Base-by-base conservation (phyloP, 2,113 vertebrate species). In the Phrynocephalus versicolor region DNA sequence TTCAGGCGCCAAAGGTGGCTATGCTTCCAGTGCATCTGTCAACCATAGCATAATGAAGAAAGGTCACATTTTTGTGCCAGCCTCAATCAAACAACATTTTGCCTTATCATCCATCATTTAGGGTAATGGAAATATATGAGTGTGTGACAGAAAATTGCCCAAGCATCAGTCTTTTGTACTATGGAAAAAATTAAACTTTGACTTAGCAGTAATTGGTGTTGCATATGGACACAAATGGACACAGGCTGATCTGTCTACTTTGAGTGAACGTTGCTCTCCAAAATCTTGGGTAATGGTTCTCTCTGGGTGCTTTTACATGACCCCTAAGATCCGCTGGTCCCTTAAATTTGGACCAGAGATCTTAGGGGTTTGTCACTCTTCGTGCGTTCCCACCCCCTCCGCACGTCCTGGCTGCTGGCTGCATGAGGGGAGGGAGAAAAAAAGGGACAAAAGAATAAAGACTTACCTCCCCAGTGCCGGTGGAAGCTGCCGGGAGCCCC, bases 1-100 rank as follows among this genome's bases (percentile, higher is more conserved):
- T 71, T 86, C 70, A 80, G 80, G 33, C 60, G 91, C 65, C 62
- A 83, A 83, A 90, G 30, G 55, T 41, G 58, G 75, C 86, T 85
- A 79, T 55, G 83, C 86, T 89, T 41, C n/a, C 79, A 88, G 33
- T 0, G 0, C 73, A 78, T 2, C n/a, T 78, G 13, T 55, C 82
- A 86, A 55, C 45, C n/a, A 12, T 30, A 75, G 30, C 39, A 69
- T 78, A 90, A 35, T 72, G 72, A 82, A 81, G 58, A 86, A 88
- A 0, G 70, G 71, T 37, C 10, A 79, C 83, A 81, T 70, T 84
- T 90, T 21, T 77, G 62, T 81, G 67, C 0, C 65, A 82, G 64
- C 57, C 51, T 58, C 65, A 71, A 65, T 71, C 80, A 83, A 88
- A 81, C 2, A 57, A 25, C 60, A 10, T 3, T 9, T 0, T 77